Base-by-base conservation (phyloP, 2,888 invertebrate genomes). In the Heterodera filipjevi region DNA sequence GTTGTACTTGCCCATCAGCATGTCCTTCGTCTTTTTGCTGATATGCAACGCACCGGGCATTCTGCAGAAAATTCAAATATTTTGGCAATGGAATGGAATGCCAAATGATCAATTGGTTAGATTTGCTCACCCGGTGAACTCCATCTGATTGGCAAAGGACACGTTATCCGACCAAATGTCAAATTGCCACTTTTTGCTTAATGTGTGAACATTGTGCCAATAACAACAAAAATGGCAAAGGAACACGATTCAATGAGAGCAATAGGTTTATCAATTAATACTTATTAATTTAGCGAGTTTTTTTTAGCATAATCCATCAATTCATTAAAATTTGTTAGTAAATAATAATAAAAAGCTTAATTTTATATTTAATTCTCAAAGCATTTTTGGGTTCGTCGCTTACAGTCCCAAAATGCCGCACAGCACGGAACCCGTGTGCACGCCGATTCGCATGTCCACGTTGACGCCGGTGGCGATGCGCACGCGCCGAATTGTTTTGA, bases 121-220 rank as follows among this genome's bases (percentile, higher is more conserved):
- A 95, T 97, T 96, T 27, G 97, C 95, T 73, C 95, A 93, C 64
- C 96, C 97, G 5, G 95, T 95, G 16, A 95, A 94, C 91, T 98
- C 97, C 96, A 97, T 96, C 89, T 96, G 95, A 91, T 97, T 97
- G 79, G 97, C 97, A 19, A 96, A 92, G 3, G 96, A 96, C 89
- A 98, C 97, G 91, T 98, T 97, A 92, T 97, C 96, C 86, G 95
- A 95, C 97, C 97, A 98, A 39, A 98, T 95, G 90, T 98, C 97
- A 90, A 95, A 98, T 92, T 97, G 96, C 96, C 96, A 96, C 91
- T 97, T 97, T 81, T 95, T 92, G 27, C 59, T 59, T 27, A 59
- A 59, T 39, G 39, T 53, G 53, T 22, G 22, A 53, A 53, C n/a
- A n/a, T n/a, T n/a, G n/a, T n/a, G n/a, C n/a, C n/a, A n/a, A n/a